phyloP scores from a whole-genome alignment of 2,113 vertebrate species.

The Strigops habroptila region DNA sequence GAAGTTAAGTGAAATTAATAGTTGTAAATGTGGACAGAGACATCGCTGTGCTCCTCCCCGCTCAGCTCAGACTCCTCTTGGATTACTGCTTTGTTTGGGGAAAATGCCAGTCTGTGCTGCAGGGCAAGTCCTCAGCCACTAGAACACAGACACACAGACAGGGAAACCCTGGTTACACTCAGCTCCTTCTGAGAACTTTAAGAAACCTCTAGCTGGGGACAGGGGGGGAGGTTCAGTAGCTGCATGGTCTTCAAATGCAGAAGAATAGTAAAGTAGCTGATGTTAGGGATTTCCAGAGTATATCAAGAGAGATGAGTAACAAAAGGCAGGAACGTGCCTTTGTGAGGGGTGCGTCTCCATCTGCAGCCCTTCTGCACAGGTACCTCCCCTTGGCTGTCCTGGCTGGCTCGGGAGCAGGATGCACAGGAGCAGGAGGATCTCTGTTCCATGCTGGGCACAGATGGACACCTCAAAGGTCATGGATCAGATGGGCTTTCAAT shows the following conservation, averaged over 20 bases:
- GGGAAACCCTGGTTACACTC: not conserved
- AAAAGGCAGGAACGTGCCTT: not conserved
- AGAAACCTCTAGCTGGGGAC: not conserved
- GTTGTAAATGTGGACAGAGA: not conserved
- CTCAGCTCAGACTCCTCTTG: not conserved
- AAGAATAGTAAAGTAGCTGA: not conserved
- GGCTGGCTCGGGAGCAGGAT: not conserved
- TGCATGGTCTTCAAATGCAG: not conserved
- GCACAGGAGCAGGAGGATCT: not conserved
- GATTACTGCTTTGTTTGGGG: not conserved
- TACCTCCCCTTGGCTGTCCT: not conserved
- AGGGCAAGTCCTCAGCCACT: not conserved
- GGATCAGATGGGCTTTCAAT: not conserved
- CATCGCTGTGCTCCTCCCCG: rapidly evolving
- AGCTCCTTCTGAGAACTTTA: not conserved
- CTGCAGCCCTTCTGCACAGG: no score
- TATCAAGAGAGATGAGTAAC: not conserved
- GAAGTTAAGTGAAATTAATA: not conserved
- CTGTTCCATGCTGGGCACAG: not conserved
- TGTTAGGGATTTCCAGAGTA: not conserved
- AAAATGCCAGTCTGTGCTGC: not conserved
- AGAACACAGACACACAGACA: not conserved
- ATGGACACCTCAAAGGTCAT: not conserved
- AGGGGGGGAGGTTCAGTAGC: not conserved
- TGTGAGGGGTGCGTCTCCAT: no score